Evolutionary conservation across 2,888 invertebrate genomes (phyloP).

Genomic region (Drosophila atripex): DNA sequence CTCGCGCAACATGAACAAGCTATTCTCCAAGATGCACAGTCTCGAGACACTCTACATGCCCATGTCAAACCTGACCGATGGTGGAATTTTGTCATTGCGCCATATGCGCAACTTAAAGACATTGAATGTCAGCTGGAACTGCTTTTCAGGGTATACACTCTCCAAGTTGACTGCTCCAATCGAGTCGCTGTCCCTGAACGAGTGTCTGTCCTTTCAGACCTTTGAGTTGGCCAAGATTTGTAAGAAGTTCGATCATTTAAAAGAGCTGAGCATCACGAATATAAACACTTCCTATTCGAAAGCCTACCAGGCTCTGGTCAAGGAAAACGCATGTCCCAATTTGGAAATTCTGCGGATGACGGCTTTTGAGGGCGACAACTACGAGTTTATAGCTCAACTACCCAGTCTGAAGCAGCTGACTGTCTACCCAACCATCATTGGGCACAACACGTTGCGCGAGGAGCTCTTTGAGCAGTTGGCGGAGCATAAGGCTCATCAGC

Average conservation of each 20-base stretch:
- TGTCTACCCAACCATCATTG: background rate
- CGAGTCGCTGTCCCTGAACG: constrained; percentile 29
- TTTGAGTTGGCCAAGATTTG: background rate
- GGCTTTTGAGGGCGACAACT: background rate
- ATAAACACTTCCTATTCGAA: background rate
- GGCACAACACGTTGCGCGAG: background rate
- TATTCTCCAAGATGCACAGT: constrained; percentile 25
- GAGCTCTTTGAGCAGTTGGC: constrained; percentile 32
- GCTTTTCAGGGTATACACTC: constrained; percentile 29
- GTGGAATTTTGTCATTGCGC: constrained; percentile 13
- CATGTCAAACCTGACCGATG: constrained; percentile 29
- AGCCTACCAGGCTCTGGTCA: background rate
- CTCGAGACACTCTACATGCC: constrained; percentile 34
- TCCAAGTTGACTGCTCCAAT: constrained; percentile 17
- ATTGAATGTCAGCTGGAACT: constrained; percentile 44
- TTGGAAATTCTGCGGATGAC: constrained; percentile 44
- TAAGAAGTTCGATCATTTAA: constrained; percentile 18
- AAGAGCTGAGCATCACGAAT: constrained; percentile 24
- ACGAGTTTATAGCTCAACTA: constrained; percentile 48
- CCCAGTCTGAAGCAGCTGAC: constrained; percentile 49
- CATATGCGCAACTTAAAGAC: constrained; percentile 36
- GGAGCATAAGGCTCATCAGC: constrained; percentile 24
- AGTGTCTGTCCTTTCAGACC: constrained; percentile 10
- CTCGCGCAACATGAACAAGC: constrained; percentile 3
- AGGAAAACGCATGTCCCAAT: background rate